Percentiles rank a stretch among this genome's conserved stretches.
These are phyloP conservation scores for Tiliacea aurago DNA, from an alignment of 2,888 invertebrate genomes.

Conservation along the genomic window DNA sequence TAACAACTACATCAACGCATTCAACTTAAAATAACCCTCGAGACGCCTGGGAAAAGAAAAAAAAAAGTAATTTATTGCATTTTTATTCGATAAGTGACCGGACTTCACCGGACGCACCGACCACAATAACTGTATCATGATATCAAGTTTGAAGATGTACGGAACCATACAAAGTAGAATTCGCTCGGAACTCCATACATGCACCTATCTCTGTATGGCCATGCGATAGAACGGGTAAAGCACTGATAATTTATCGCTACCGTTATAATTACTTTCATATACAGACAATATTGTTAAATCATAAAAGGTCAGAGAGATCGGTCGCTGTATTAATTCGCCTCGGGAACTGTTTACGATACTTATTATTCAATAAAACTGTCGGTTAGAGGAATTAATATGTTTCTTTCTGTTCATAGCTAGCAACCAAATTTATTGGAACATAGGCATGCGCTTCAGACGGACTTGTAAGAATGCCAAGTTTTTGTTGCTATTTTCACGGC, in stretches of 20 bases:
- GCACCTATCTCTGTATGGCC: slow-evolving; percentile 59
- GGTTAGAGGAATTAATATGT: slow-evolving; percentile 68
- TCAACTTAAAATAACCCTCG: slow-evolving; percentile 37
- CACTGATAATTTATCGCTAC: slow-evolving; percentile 75
- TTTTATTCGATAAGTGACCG: slow-evolving; percentile 54
- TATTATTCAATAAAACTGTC: slow-evolving; percentile 84
- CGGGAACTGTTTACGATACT: slow-evolving; percentile 78
- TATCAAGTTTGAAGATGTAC: slow-evolving; percentile 62
- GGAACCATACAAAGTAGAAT: slow-evolving; percentile 44
- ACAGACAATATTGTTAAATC: slow-evolving; percentile 82
- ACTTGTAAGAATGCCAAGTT: slow-evolving; percentile 10
- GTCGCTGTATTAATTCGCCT: slow-evolving; percentile 74
- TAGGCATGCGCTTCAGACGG: slow-evolving; percentile 2
- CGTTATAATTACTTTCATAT: slow-evolving; percentile 80
- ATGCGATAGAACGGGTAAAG: slow-evolving; percentile 62
- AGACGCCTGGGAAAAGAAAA: slow-evolving; percentile 34
- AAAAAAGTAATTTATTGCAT: slow-evolving; percentile 49
- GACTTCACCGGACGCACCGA: slow-evolving; percentile 55
- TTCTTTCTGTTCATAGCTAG: slow-evolving; percentile 43
- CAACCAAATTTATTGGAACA: slow-evolving; percentile 21
- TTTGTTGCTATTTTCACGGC: slow-evolving; percentile 41
- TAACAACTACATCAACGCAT: slow-evolving; percentile 3
- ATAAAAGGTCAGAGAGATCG: slow-evolving; percentile 76
- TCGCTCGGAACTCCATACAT: slow-evolving; percentile 56
- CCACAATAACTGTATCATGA: slow-evolving; percentile 61